Conservation (phyloP, 23 tunicate species). For the Trididemnum clinides region DNA sequence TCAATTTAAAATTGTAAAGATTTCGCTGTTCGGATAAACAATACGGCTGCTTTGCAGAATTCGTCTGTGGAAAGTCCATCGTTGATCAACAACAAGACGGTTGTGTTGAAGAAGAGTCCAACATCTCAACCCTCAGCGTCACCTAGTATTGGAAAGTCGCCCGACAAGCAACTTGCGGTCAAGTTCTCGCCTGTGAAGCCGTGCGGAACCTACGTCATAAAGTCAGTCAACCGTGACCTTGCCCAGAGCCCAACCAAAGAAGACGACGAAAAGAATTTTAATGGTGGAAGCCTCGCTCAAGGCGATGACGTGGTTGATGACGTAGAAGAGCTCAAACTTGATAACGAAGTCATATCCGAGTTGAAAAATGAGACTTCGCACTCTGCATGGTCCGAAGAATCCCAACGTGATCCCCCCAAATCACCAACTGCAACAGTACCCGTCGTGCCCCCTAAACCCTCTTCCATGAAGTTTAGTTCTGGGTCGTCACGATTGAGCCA, state of each 20-base stretch:
- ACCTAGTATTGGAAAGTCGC: not conserved
- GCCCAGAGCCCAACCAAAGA: not conserved
- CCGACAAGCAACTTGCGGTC: constrained; percentile 9
- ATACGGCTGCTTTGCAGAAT: not conserved
- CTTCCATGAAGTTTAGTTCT: too few species aligned
- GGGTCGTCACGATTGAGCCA: too few species aligned
- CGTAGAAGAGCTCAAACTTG: constrained; percentile 6
- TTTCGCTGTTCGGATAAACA: too few species aligned
- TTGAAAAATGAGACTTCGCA: not conserved
- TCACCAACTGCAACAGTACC: too few species aligned
- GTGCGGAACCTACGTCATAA: constrained; percentile 32
- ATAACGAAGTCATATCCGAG: not conserved
- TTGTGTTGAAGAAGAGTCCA: constrained; percentile 7
- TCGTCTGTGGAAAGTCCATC: not conserved
- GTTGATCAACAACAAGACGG: constrained; percentile 7
- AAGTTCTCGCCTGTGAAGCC: constrained; percentile 8
- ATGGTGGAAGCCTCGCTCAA: not conserved
- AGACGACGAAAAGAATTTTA: not conserved
- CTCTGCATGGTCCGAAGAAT: constrained; percentile 18
- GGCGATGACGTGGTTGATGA: not conserved
- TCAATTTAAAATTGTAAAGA: too few species aligned
- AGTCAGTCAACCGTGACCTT: not conserved
- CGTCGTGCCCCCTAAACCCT: too few species aligned
- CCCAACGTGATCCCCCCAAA: too few species aligned
- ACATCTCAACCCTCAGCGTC: constrained; percentile 13